These are phyloP conservation scores for Setipinna tenuifilis DNA, from an alignment of 2,797 vertebrate genomes.

Conservation along the genomic window DNA sequence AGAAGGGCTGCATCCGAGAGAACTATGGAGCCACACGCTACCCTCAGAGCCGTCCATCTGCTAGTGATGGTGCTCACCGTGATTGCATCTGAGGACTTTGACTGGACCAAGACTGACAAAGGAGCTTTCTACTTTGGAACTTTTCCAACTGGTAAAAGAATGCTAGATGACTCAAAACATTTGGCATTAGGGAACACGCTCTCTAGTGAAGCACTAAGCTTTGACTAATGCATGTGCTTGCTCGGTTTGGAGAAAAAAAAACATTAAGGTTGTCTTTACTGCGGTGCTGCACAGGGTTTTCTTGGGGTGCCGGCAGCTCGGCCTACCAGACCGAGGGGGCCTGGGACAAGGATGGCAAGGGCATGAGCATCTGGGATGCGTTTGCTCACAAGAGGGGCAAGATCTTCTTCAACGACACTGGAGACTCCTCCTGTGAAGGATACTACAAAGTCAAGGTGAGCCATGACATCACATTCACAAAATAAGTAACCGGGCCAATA, in stretches of 20 bases:
- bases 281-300: conserved; percentile 75
- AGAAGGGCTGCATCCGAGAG: conserved; percentile 47
- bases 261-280: neutral
- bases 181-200: neutral
- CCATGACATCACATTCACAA: neutral
- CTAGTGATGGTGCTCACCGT: conserved; percentile 62
- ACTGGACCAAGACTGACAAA: conserved; percentile 81
- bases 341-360: conserved; percentile 91
- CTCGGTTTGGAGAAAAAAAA: neutral
- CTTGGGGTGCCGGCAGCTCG: conserved; percentile 89
- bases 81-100: conserved; percentile 71
- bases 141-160: conserved; percentile 83
- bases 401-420: conserved; percentile 78
- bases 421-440: conserved; percentile 84
- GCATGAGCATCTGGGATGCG: conserved; percentile 88
- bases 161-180: neutral
- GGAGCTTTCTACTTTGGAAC: conserved; percentile 86
- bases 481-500: neutral
- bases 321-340: conserved; percentile 93
- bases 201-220: neutral
- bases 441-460: conserved; percentile 88
- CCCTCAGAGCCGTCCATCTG: conserved; percentile 59
- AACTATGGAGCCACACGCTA: conserved; percentile 59
- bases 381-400: conserved; percentile 84
- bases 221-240: neutral